Conservation (phyloP, 2,113 vertebrate genomes). For the Varanus salvator region DNA sequence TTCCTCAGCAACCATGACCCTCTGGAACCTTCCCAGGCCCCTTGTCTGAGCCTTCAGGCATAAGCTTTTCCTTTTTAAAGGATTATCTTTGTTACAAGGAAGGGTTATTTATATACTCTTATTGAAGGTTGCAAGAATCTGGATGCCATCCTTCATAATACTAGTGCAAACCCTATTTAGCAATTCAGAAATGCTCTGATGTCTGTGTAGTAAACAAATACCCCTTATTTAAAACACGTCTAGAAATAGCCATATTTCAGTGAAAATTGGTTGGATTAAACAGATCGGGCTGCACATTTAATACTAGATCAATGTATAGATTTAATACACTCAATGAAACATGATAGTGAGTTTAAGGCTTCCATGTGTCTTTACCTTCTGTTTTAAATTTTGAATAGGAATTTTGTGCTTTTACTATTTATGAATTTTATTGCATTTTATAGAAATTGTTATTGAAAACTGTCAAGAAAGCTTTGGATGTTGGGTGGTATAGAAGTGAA, state of each 20-base stretch:
- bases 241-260: not conserved
- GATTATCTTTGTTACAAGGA: not conserved
- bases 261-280: not conserved
- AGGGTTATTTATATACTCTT: not conserved
- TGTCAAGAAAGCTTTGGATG: no score
- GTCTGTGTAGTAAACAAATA: not conserved
- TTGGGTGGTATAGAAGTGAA: no score
- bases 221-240: not conserved
- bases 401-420: no score
- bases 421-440: no score
- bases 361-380: no score
- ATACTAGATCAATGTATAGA: no score
- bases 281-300: not conserved
- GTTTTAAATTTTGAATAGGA: no score
- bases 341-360: not conserved
- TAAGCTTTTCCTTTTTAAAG: not conserved
- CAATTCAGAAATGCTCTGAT: not conserved
- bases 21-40: not conserved
- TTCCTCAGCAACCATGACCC: not conserved
- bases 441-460: no score
- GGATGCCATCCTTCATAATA: not conserved
- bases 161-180: not conserved
- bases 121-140: not conserved
- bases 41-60: not conserved
- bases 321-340: no score